Base-by-base conservation (phyloP, 1,140 invertebrate genomes). In the Antheraea pernyi region DNA sequence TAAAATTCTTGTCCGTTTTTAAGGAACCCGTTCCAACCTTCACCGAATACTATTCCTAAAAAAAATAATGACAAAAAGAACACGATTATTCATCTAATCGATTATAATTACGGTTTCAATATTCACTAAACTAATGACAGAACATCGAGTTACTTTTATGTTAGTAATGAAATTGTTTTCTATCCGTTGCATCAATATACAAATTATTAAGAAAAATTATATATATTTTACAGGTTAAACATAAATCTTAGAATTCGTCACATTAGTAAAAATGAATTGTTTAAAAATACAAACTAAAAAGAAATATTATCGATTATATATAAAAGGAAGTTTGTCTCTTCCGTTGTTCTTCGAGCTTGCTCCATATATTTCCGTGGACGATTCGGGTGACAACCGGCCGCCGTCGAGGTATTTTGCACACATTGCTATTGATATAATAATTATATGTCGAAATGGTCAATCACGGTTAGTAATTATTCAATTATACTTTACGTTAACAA, bases 361-460 rank as follows among this genome's bases (percentile, higher is more conserved):
- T 80, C 74, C 65, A 67, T 69, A 73, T 77, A 76, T 76, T 80
- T 84, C 82, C 80, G 80, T 78, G 74, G 72, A 59, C 63, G 85
- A 86, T 88, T 89, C 85, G 86, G 85, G 86, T 86, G 83, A 84
- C 83, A 71, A 75, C 62, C 80, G 79, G 74, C 65, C 80, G 79
- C 65, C 78, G 77, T 68, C 69, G 79, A 81, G 83, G 84, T 81
- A 76, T 78, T 86, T 90, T 88, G 85, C 89, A 88, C 88, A 89
- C 89, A 91, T 88, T 89, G 88, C 86, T 85, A 84, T 81, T 81
- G 80, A 83, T 87, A 83, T 79, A 16, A 53, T 77, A 30, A 30
- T 30, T 30, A 30, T 69, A 81, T 80, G 83, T 80, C 78, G 78
- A 74, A 87, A 87, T 83, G 82, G 78, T 71, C 58, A 9, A 58